Conservation (phyloP, 2,113 vertebrate genomes). For the Crypturellus undulatus region DNA sequence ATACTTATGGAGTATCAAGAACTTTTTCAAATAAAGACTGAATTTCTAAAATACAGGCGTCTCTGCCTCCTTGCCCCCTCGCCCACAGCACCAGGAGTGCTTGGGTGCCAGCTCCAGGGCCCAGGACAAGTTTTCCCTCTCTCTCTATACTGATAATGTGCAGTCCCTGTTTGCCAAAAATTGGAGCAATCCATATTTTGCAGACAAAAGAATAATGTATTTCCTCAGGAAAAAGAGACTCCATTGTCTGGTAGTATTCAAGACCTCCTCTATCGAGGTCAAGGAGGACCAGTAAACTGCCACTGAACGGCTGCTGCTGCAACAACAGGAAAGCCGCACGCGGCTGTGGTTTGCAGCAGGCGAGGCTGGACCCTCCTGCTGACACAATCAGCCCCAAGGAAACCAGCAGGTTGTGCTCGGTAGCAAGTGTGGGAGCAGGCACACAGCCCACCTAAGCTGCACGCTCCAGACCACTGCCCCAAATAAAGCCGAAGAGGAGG, state of each 20-base stretch:
- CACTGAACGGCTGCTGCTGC: neutral
- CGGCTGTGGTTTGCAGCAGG: neutral
- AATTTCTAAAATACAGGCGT: neutral
- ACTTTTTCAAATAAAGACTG: neutral
- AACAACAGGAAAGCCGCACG: neutral
- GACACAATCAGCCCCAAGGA: rapidly evolving
- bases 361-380: neutral
- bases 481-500: neutral
- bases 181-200: neutral
- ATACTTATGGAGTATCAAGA: neutral
- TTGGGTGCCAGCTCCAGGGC: neutral
- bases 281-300: neutral
- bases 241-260: neutral
- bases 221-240: neutral
- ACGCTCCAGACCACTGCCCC: neutral
- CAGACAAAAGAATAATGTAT: neutral
- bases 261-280: neutral
- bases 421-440: neutral
- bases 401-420: neutral
- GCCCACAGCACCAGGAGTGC: too few species aligned
- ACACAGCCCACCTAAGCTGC: neutral
- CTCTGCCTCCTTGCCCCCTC: too few species aligned
- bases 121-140: neutral
- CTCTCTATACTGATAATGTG: too few species aligned
- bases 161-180: neutral